Conservation (phyloP, 1,140 invertebrate genomes). For the Drosophila albomicans region DNA sequence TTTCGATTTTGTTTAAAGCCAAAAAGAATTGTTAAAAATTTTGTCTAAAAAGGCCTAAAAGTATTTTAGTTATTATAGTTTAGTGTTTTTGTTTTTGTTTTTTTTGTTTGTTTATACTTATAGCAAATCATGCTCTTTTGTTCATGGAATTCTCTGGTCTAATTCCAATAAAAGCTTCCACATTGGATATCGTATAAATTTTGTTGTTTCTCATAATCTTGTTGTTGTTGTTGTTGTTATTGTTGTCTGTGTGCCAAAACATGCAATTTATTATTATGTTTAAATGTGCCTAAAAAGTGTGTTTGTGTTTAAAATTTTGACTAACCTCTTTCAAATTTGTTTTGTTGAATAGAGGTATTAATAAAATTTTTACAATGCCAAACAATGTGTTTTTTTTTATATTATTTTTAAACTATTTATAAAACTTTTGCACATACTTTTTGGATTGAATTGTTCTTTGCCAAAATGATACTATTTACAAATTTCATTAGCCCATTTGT, state of each 20-base stretch:
- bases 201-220: conserved; percentile 40
- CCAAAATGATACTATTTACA: conserved; percentile 73
- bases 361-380: conserved; percentile 64
- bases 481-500: conserved; percentile 55
- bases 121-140: conserved; percentile 79
- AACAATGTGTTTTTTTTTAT: conserved; percentile 49
- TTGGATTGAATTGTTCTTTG: conserved; percentile 55
- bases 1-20: conserved; percentile 63
- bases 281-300: conserved; percentile 75
- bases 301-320: conserved; percentile 72
- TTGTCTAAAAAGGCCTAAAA: conserved; percentile 81
- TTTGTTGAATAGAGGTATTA: conserved; percentile 15
- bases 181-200: conserved; percentile 62
- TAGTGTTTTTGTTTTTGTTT: conserved; percentile 51
- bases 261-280: conserved; percentile 56
- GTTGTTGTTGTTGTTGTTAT: conserved; percentile 57
- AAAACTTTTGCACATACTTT: conserved; percentile 73
- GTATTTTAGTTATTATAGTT: conserved; percentile 60
- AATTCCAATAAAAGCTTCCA: conserved; percentile 82
- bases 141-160: conserved; percentile 49
- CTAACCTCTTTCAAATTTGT: conserved; percentile 47
- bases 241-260: conserved; percentile 60
- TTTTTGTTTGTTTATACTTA: conserved; percentile 57
- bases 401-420: conserved; percentile 53
- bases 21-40: conserved; percentile 76